Base-by-base conservation (phyloP, 2,888 invertebrate species). In the Hirtodrosophila duncani region DNA sequence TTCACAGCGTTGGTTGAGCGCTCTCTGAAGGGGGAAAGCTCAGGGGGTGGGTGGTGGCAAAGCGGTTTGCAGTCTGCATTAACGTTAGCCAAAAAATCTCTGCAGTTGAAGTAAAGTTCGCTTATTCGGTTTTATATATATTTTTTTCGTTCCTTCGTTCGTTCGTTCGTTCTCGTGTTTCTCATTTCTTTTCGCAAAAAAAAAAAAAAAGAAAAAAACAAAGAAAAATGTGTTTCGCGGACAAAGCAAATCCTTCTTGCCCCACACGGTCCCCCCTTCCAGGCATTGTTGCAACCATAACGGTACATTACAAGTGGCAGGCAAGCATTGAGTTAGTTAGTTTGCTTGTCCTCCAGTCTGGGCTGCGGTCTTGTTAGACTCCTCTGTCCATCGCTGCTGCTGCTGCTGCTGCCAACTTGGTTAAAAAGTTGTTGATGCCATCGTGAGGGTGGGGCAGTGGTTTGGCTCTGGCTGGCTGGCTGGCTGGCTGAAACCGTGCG, bases 361-460 rank as follows among this genome's bases (percentile, higher is more conserved):
- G 43, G 24, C 46, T 65, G 65, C 53, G 63, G 63, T 65, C n/a
- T n/a, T n/a, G n/a, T n/a, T n/a, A n/a, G n/a, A n/a, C n/a, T n/a
- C n/a, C n/a, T n/a, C n/a, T 29, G n/a, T 14, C 7, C 11, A 2
- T n/a, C 8, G 9, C 21, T 10, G 11, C 8, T 6, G 13, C 33
- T 5, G 17, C 30, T 24, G 42, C 31, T 36, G 33, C 39, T 59
- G 59, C 44, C 60, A 60, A 60, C 71, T 70, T 67, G 70, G 71
- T 75, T 71, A 79, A 79, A 71, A 71, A 71, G 67, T 71, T 71
- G 75, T 79, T 71, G 79, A 71, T 71, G 71, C 63, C 63, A 63
- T 79, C 61, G 53, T 36, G 20, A 31, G 3, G 17, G n/a, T 16
- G 5, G 9, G 31, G 16, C 11, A n/a, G n/a, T n/a, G n/a, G n/a